These are phyloP conservation scores for Trichonephila clavata DNA, from an alignment of 1,140 invertebrate genomes.

Conservation along the genomic window DNA sequence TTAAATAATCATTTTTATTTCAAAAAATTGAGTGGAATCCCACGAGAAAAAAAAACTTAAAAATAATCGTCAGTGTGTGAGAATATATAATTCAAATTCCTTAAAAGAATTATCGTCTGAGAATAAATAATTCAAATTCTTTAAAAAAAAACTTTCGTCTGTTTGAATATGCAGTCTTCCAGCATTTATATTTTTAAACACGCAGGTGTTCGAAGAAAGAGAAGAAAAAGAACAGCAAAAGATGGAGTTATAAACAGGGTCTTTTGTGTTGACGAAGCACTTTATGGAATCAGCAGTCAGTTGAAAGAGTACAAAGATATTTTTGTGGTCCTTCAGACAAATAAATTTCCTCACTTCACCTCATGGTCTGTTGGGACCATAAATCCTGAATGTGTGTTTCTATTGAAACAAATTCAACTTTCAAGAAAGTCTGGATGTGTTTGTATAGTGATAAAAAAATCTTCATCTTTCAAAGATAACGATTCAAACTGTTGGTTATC, in stretches of 20 bases:
- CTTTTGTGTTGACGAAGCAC: background rate
- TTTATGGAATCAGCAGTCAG: conserved; percentile 12
- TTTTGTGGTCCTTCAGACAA: conserved; percentile 3
- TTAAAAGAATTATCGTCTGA: background rate
- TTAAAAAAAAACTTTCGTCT: background rate
- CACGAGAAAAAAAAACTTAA: no score
- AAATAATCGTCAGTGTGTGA: background rate
- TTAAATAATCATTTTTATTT: no score
- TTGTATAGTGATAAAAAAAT: background rate
- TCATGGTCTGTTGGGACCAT: background rate
- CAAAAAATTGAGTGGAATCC: no score
- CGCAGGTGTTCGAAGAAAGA: background rate
- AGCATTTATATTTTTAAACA: background rate
- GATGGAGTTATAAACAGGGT: background rate
- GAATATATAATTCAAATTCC: background rate
- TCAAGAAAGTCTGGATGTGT: background rate
- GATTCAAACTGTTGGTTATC: background rate
- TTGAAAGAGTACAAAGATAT: conserved; percentile 4
- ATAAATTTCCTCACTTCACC: background rate
- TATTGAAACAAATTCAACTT: background rate
- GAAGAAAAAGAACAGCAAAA: background rate
- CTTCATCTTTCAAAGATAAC: background rate
- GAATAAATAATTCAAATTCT: background rate
- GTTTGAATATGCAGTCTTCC: background rate
- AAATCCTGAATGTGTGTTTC: conserved; percentile 15